phyloP scores from a whole-genome alignment of 2,113 vertebrate genomes.

The Rhinoptilus africanus region DNA sequence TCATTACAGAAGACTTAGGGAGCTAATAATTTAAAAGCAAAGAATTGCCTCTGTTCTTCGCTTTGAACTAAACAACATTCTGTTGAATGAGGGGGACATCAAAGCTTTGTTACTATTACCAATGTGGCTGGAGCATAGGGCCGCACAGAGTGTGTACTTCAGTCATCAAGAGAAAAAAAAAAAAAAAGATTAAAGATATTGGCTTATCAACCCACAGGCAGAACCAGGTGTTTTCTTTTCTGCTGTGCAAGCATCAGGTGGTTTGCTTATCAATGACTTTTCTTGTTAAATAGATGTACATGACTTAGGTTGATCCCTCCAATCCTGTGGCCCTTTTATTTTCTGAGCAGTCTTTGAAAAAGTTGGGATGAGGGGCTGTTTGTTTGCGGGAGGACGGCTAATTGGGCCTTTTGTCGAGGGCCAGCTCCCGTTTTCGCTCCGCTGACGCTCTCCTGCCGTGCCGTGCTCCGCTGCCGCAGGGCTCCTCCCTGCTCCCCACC shows the following conservation, averaged over 20 bases:
- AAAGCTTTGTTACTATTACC: constrained; percentile 82
- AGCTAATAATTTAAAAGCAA: constrained; percentile 92
- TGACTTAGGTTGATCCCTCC: constrained; percentile 35
- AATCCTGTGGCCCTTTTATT: constrained; percentile 23
- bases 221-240: constrained; percentile 72
- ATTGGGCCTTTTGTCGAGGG: not conserved
- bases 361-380: not conserved
- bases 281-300: constrained; percentile 60
- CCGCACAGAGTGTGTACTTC: constrained; percentile 75
- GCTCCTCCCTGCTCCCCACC: not conserved
- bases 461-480: not conserved
- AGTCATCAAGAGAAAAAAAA: constrained; percentile 62
- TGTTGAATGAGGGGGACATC: constrained; percentile 84
- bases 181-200: constrained; percentile 73
- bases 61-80: constrained; percentile 90
- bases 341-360: not conserved
- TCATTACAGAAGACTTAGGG: constrained; percentile 88
- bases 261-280: constrained; percentile 58
- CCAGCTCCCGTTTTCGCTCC: not conserved
- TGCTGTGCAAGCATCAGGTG: constrained; percentile 65
- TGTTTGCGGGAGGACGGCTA: not conserved
- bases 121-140: constrained; percentile 76
- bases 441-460: not conserved
- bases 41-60: constrained; percentile 82
- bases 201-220: constrained; percentile 72